Percentiles rank a stretch among this genome's conserved stretches.
These are phyloP conservation scores for Orchesella cincta DNA, from an alignment of 1,140 invertebrate genomes.

Conservation along the genomic window DNA sequence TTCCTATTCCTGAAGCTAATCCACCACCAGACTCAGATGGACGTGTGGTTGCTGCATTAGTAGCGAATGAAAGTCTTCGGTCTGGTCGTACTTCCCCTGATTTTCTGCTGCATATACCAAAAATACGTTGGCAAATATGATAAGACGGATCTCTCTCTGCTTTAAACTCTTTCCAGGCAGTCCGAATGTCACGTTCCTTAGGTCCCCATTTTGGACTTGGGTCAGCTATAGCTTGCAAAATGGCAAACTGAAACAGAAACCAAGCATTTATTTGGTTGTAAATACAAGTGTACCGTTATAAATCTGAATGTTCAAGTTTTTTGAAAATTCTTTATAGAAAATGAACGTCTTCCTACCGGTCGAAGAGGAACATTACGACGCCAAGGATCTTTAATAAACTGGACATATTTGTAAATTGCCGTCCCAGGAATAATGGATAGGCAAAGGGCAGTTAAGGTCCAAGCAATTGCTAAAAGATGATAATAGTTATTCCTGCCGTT, in stretches of 20 bases:
- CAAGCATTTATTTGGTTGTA: no score
- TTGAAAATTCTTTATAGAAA: no score
- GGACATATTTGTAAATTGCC: background rate
- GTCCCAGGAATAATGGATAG: background rate
- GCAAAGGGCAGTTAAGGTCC: background rate
- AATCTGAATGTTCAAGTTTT: no score
- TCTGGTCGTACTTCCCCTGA: no score
- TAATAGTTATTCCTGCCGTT: background rate
- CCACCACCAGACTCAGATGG: no score
- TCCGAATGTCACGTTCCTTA: background rate
- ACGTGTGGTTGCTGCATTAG: no score
- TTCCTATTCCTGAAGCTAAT: no score
- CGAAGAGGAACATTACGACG: background rate
- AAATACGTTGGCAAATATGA: background rate
- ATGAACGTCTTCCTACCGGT: background rate
- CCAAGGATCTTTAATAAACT: background rate
- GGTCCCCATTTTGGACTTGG: background rate
- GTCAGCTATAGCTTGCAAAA: background rate
- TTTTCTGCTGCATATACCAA: no score
- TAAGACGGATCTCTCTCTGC: background rate
- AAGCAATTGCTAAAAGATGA: background rate
- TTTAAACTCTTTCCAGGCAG: background rate
- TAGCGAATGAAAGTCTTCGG: no score
- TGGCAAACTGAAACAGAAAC: background rate
- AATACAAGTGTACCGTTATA: no score